phyloP scores from a whole-genome alignment of 2,113 vertebrate species.

The Microtus richardsoni region DNA sequence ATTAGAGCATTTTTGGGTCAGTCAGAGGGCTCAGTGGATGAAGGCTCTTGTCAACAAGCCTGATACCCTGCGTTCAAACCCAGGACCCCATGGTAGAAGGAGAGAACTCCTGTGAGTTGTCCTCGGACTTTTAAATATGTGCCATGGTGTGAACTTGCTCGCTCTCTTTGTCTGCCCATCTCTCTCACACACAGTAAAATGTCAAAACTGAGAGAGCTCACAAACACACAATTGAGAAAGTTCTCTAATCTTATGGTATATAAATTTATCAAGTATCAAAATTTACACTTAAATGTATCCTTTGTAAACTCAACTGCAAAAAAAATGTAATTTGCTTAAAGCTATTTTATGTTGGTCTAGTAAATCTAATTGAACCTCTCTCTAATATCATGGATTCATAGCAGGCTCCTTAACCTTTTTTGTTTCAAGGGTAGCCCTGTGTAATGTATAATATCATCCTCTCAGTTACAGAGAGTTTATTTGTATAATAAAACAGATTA shows the following conservation, averaged over 20 bases:
- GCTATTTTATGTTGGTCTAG: slow-evolving; percentile 5
- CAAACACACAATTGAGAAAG: not conserved
- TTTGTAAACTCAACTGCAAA: not conserved
- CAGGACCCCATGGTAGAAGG: not conserved
- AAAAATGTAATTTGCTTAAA: slow-evolving; percentile 38
- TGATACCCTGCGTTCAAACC: not conserved
- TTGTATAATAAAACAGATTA: slow-evolving; percentile 50
- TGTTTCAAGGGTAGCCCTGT: not conserved
- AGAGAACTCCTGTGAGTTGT: not conserved
- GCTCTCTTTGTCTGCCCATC: not conserved
- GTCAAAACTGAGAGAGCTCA: not conserved
- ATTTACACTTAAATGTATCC: not conserved
- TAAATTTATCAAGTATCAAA: slow-evolving; percentile 44
- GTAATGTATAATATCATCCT: not conserved
- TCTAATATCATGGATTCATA: slow-evolving; percentile 20
- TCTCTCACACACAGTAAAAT: not conserved
- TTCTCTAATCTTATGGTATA: not conserved
- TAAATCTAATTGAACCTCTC: slow-evolving; percentile 37
- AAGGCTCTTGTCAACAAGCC: not conserved
- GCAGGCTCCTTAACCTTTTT: slow-evolving; percentile 17
- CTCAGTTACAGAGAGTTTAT: not conserved
- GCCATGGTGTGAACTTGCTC: not conserved
- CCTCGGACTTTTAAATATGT: not conserved
- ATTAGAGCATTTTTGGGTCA: not conserved
- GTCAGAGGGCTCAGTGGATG: not conserved